phyloP scores from a whole-genome alignment of 2,797 vertebrate species.

The Tiaroga cobitis region DNA sequence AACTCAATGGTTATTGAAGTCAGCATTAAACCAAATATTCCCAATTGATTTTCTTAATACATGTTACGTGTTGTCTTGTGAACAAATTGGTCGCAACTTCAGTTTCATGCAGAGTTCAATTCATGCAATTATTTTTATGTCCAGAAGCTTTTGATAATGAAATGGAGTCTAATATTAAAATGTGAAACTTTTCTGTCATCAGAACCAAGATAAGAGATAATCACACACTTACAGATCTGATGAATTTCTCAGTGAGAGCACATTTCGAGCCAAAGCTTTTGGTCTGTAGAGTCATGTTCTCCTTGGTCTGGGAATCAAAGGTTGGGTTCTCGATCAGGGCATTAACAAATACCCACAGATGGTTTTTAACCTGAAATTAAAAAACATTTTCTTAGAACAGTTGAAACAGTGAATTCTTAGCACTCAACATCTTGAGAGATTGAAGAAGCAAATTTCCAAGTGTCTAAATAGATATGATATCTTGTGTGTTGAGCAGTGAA shows the following conservation, averaged over 20 bases:
- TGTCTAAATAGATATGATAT: not conserved
- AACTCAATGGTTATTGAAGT: not conserved
- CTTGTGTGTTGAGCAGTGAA: not conserved
- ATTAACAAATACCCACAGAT: constrained; percentile 92
- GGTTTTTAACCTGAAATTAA: constrained; percentile 89
- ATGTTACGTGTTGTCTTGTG: not conserved
- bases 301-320: constrained; percentile 92
- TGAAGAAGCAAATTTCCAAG: not conserved
- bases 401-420: not conserved
- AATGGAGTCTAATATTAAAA: not conserved
- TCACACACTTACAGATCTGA: constrained; percentile 84
- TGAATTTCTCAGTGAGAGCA: constrained; percentile 91
- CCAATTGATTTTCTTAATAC: not conserved
- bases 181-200: not conserved
- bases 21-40: not conserved
- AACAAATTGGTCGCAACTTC: not conserved
- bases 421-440: not conserved
- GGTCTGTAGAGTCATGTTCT: constrained; percentile 91
- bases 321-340: constrained; percentile 90
- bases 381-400: not conserved
- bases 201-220: not conserved
- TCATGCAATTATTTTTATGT: not conserved
- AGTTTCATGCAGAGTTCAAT: not conserved
- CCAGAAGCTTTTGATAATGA: not conserved
- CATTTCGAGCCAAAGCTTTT: constrained; percentile 93